Conservation (phyloP, 2,113 vertebrate genomes). For the Leuciscus idus region DNA sequence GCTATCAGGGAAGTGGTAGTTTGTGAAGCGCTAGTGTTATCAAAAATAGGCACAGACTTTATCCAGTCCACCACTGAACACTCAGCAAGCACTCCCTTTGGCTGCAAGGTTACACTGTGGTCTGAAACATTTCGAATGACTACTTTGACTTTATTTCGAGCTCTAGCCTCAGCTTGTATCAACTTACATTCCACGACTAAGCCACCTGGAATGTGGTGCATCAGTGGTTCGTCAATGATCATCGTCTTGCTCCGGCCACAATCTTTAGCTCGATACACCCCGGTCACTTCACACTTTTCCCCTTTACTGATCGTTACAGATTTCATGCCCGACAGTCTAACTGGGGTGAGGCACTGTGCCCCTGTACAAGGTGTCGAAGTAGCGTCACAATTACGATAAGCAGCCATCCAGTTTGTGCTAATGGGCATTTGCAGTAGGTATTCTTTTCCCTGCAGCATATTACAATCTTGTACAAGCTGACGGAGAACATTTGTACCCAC, state of each 20-base stretch:
- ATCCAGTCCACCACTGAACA: conserved; percentile 37
- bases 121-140: not conserved
- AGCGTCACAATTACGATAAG: not conserved
- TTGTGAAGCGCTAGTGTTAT: not conserved
- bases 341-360: not conserved
- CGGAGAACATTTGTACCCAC: no score
- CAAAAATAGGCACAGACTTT: not conserved
- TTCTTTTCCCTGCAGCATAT: not conserved
- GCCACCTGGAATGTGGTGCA: not conserved
- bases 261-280: not conserved
- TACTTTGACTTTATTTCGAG: conserved; percentile 16
- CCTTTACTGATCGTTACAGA: not conserved
- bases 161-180: not conserved
- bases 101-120: not conserved
- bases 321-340: not conserved
- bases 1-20: no score
- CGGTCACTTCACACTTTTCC: not conserved
- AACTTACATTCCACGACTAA: not conserved
- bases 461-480: no score
- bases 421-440: not conserved
- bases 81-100: conserved; percentile 31
- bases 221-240: not conserved
- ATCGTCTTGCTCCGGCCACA: not conserved
- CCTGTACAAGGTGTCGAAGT: no score
- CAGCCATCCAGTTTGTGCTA: not conserved